These are phyloP conservation scores for Dipodomys stephensi DNA, from an alignment of 2,113 vertebrate species.

Conservation along the genomic window DNA sequence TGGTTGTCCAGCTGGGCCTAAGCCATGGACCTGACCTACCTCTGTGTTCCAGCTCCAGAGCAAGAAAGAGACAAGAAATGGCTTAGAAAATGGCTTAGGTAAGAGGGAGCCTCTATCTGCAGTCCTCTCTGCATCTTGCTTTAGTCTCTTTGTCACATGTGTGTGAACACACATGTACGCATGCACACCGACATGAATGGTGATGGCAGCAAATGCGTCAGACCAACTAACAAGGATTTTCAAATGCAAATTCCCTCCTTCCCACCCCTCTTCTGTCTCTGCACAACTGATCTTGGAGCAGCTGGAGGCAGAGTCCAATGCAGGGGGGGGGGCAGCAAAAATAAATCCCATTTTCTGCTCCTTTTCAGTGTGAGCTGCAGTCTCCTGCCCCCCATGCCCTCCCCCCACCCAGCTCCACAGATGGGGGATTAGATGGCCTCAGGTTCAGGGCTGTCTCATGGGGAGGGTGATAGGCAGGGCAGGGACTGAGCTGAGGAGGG, in stretches of 20 bases:
- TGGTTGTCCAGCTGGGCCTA: neutral
- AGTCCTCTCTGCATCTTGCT: neutral
- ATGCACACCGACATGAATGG: neutral
- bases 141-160: neutral
- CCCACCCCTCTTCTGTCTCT: neutral
- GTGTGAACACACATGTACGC: neutral
- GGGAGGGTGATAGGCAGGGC: conserved; percentile 66
- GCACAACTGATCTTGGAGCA: conserved; percentile 72
- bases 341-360: conserved; percentile 82
- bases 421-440: conserved; percentile 64
- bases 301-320: conserved; percentile 53
- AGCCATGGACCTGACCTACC: neutral
- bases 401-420: neutral
- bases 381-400: neutral
- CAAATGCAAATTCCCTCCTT: conserved; percentile 67
- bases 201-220: conserved; percentile 17
- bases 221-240: conserved; percentile 59
- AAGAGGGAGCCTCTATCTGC: neutral
- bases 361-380: conserved; percentile 53
- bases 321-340: neutral
- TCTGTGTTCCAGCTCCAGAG: neutral
- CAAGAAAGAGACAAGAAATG: neutral
- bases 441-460: conserved; percentile 24
- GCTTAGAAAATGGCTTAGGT: neutral
- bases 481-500: conserved; percentile 16